These are phyloP conservation scores for Penaeus japonicus DNA, from an alignment of 1,140 invertebrate species.

Conservation along the genomic window DNA sequence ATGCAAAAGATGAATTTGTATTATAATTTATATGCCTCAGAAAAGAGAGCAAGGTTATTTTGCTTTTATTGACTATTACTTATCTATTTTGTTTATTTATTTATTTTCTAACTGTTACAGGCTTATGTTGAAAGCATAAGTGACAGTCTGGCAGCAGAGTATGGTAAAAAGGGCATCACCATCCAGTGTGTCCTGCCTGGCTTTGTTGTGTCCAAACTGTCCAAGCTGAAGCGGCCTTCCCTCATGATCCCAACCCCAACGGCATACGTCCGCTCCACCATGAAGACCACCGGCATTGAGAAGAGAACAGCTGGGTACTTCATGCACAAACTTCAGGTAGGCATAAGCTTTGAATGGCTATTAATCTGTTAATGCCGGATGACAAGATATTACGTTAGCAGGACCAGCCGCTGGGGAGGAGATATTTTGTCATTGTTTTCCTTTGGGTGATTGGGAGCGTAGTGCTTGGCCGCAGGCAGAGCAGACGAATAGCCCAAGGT, in stretches of 20 bases:
- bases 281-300: constrained; percentile 80
- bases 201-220: constrained; percentile 93
- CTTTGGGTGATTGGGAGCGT: no score
- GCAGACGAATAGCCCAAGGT: no score
- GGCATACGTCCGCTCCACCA: constrained; percentile 78
- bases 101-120: constrained; percentile 64
- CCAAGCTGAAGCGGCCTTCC: constrained; percentile 80
- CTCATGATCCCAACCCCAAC: constrained; percentile 82
- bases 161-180: constrained; percentile 77
- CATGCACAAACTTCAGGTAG: constrained; percentile 62
- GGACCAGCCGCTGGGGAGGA: not conserved
- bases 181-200: constrained; percentile 87
- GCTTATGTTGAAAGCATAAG: constrained; percentile 88
- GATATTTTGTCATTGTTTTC: no score
- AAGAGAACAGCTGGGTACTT: constrained; percentile 79
- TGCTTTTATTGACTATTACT: not conserved
- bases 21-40: constrained; percentile 2
- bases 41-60: not conserved
- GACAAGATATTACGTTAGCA: not conserved
- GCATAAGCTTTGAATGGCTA: no score
- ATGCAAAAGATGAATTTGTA: not conserved
- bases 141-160: constrained; percentile 81
- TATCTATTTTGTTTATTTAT: not conserved
- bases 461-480: no score
- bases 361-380: no score